phyloP scores from a whole-genome alignment of 1,140 invertebrate genomes.

The Zaprionus camerounensis region DNA sequence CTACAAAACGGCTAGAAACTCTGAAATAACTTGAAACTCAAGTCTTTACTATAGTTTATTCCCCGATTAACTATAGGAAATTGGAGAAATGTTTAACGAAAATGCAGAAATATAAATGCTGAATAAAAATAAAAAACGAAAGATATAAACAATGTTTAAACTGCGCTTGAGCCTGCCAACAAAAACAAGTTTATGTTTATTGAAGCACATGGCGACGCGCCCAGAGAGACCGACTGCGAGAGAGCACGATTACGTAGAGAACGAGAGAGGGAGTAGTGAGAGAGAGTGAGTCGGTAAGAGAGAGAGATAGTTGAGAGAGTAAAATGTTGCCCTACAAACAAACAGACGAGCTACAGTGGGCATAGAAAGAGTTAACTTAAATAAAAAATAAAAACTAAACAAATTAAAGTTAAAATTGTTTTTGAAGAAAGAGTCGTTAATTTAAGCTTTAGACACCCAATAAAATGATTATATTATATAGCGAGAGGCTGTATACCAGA shows the following conservation, averaged over 20 bases:
- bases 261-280: not conserved
- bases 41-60: not conserved
- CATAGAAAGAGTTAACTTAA: not conserved
- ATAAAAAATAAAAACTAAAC: not conserved
- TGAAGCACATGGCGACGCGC: constrained; percentile 66
- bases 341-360: constrained; percentile 25
- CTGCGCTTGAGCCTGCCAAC: constrained; percentile 49
- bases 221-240: constrained; percentile 22
- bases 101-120: constrained; percentile 19
- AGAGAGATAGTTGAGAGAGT: constrained; percentile 8
- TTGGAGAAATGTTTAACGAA: constrained; percentile 9
- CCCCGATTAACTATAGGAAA: constrained; percentile 12
- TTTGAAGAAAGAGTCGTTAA: no score
- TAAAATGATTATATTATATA: no score
- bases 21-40: not conserved
- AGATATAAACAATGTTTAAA: constrained; percentile 41
- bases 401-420: no score
- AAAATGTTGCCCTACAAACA: constrained; percentile 37
- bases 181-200: constrained; percentile 77
- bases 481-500: no score
- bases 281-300: not conserved
- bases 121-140: constrained; percentile 15
- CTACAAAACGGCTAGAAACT: constrained; percentile 16
- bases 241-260: not conserved
- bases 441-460: no score